Percentiles rank a stretch among this genome's conserved stretches.
Conservation (phyloP, 92 coral and sea anemone genomes). For the Parazoanthus atlanticus region DNA sequence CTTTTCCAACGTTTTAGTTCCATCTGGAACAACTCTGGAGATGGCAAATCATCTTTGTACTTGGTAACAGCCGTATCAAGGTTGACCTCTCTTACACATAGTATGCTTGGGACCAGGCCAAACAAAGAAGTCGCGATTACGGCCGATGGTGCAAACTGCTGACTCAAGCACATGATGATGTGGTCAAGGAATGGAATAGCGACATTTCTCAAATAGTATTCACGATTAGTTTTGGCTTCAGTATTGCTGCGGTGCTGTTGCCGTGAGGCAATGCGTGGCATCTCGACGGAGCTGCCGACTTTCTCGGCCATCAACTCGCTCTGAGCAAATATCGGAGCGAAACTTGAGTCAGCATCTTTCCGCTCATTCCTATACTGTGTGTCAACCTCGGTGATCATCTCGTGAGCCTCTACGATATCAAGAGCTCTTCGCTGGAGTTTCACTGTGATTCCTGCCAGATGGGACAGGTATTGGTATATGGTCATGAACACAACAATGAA, state of each 20-base stretch:
- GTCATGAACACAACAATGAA: slow-evolving; percentile 41
- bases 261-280: slow-evolving; percentile 36
- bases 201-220: slow-evolving; percentile 28
- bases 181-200: slow-evolving; percentile 39
- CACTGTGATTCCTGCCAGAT: slow-evolving; percentile 25
- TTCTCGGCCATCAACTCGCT: slow-evolving; percentile 24
- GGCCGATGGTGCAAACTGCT: slow-evolving; percentile 32
- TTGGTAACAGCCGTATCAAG: too few species aligned
- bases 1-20: too few species aligned
- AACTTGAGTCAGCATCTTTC: not conserved
- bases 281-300: slow-evolving; percentile 43
- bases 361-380: not conserved
- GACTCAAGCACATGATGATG: slow-evolving; percentile 14
- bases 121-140: slow-evolving; percentile 18
- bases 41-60: too few species aligned
- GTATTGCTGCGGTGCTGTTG: slow-evolving; percentile 43
- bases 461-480: slow-evolving; percentile 39
- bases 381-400: not conserved
- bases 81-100: too few species aligned
- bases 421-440: slow-evolving; percentile 4
- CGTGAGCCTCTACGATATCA: slow-evolving; percentile 20
- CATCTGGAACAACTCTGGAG: too few species aligned
- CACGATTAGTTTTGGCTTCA: slow-evolving; percentile 28
- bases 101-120: not conserved
- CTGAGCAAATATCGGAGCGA: not conserved